Percentiles rank a stretch among this genome's conserved stretches.
phyloP scores from a whole-genome alignment of 1,140 invertebrate genomes.

The Drosophila sproati region DNA sequence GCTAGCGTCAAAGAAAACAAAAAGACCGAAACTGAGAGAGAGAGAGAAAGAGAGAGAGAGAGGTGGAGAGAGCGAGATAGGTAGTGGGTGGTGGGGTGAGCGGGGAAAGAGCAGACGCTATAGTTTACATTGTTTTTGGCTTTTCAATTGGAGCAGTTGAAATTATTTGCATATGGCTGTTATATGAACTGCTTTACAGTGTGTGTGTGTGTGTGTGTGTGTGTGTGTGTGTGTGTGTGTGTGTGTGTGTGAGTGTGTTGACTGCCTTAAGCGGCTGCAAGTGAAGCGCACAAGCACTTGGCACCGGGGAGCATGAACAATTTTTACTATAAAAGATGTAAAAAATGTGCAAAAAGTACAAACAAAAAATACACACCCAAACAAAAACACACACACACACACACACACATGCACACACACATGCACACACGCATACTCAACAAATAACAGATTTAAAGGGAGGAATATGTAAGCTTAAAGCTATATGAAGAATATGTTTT shows the following conservation, averaged over 20 bases:
- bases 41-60: background rate
- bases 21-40: background rate
- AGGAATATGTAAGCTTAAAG: conserved; percentile 1
- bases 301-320: conserved; percentile 19
- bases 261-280: conserved; percentile 70
- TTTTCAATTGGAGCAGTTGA: conserved; percentile 68
- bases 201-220: background rate
- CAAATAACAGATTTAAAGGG: background rate
- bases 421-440: background rate
- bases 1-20: conserved; percentile 6
- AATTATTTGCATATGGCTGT: conserved; percentile 69
- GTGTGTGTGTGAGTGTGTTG: conserved; percentile 15
- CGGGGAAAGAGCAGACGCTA: background rate
- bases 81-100: background rate
- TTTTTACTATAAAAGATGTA: conserved; percentile 12
- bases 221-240: conserved; percentile 3
- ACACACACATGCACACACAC: background rate
- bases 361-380: conserved; percentile 3
- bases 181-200: background rate
- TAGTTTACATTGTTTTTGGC: conserved; percentile 45
- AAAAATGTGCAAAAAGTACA: conserved; percentile 9
- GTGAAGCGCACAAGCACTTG: conserved; percentile 29
- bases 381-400: background rate
- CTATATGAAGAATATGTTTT: conserved; percentile 1
- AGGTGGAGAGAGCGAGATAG: background rate